Evolutionary conservation across 1,140 invertebrate species (phyloP).

Genomic region (Neotoxoptera formosana): DNA sequence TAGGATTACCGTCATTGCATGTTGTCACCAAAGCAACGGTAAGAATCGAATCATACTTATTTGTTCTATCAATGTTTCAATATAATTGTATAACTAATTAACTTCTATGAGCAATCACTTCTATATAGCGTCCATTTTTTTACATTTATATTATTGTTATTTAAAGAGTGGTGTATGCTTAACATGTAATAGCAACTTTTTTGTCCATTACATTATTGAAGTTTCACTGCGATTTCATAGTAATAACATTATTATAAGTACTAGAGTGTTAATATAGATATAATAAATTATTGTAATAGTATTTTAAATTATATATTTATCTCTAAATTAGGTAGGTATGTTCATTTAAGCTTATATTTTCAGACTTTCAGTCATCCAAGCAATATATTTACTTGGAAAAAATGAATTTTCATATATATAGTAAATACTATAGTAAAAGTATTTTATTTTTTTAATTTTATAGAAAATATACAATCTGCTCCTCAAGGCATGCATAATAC

Average conservation of each 20-base stretch:
- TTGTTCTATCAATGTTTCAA: not conserved
- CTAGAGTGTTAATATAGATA: not conserved
- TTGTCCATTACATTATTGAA: not conserved
- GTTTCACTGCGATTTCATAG: not conserved
- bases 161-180: not conserved
- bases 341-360: too few species aligned
- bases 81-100: not conserved
- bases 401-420: too few species aligned
- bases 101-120: not conserved
- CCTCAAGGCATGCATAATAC: too few species aligned
- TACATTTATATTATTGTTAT: too few species aligned
- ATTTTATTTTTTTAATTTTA: too few species aligned
- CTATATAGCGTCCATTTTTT: too few species aligned
- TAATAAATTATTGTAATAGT: not conserved
- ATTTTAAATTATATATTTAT: too few species aligned
- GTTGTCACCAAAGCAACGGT: constrained; percentile 79
- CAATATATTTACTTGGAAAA: too few species aligned
- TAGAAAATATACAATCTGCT: too few species aligned
- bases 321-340: too few species aligned
- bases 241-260: not conserved
- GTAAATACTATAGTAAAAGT: too few species aligned
- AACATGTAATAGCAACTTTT: not conserved
- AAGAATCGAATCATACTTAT: constrained; percentile 62
- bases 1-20: constrained; percentile 77
- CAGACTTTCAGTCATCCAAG: too few species aligned